Evolutionary conservation across 2,113 vertebrate genomes (phyloP).

Genomic region (Xiphophorus maculatus): DNA sequence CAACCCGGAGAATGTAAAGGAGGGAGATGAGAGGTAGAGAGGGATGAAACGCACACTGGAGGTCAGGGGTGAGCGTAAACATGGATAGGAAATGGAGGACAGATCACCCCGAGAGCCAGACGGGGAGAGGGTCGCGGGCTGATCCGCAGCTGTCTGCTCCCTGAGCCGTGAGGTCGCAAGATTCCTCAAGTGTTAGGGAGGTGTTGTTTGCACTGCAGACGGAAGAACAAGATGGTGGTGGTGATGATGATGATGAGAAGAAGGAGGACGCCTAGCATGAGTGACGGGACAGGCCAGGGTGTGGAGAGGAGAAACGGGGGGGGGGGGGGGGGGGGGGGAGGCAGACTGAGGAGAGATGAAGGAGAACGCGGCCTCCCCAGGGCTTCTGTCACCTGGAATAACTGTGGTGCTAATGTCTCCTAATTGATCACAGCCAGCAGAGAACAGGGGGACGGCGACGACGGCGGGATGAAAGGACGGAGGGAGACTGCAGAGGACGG

Average conservation of each 20-base stretch:
- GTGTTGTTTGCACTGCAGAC: conserved; percentile 43
- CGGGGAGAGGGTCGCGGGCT: conserved; percentile 35
- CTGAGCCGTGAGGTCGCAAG: conserved; percentile 27
- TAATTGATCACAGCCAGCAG: conserved; percentile 72
- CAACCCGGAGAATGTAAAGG: conserved; percentile 67
- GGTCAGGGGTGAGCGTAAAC: conserved; percentile 55
- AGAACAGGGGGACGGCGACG: conserved; percentile 62
- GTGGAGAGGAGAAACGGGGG: conserved; percentile 49
- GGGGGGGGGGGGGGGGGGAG: conserved; percentile 32
- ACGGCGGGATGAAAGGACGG: conserved; percentile 54
- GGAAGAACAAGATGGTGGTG: conserved; percentile 1
- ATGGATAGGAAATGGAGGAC: conserved; percentile 43
- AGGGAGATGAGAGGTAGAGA: conserved; percentile 4
- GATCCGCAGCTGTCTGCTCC: conserved; percentile 54
- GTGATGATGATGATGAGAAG: conserved; percentile 6
- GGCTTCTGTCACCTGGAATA: conserved; percentile 72
- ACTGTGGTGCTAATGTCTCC: conserved; percentile 74
- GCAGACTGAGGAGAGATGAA: conserved; percentile 60
- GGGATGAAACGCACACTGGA: conserved; percentile 39
- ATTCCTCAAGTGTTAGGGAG: conserved; percentile 8
- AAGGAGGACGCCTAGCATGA: conserved; percentile 37
- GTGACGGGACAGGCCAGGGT: conserved; percentile 57
- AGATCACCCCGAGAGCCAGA: conserved; percentile 41
- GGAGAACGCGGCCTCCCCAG: conserved; percentile 62
- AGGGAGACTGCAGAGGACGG: conserved; percentile 47